These are phyloP conservation scores for Indicator maculatus DNA, from an alignment of 2,113 vertebrate genomes.

Conservation along the genomic window DNA sequence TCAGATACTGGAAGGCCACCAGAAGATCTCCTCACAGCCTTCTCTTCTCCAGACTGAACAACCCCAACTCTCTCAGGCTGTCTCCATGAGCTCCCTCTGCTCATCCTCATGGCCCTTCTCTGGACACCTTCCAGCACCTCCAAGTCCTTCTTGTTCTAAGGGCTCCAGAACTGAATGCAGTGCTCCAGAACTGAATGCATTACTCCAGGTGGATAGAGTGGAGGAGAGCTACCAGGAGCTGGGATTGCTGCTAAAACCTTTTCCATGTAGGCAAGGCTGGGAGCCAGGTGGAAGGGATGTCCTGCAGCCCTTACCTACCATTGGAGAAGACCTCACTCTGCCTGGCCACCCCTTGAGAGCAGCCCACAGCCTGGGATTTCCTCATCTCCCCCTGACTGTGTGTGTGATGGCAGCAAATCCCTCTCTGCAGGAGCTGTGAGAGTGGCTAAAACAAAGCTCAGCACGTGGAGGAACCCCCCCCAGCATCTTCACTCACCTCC, in stretches of 20 bases:
- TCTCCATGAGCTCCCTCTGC: no score
- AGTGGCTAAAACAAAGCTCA: neutral
- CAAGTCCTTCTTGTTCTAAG: no score
- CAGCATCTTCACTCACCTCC: neutral
- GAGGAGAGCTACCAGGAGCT: neutral
- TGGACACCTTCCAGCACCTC: no score
- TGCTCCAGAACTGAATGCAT: no score
- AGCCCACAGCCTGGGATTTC: neutral
- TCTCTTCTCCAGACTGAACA: no score
- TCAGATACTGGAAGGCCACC: no score
- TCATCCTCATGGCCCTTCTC: no score
- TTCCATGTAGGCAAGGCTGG: neutral
- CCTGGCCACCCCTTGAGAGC: neutral
- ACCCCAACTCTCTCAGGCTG: no score
- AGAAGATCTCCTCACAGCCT: no score
- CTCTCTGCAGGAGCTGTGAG: neutral
- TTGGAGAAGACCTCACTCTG: rapidly evolving
- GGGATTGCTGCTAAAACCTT: neutral
- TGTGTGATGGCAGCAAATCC: neutral
- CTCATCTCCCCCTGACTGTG: neutral
- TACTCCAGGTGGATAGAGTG: no score
- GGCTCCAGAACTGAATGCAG: no score
- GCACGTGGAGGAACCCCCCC: neutral
- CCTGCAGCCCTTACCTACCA: neutral
- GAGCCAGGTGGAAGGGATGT: neutral